A percentile compares a stretch with the other conserved stretches of the same genome.
Evolutionary conservation across 2,797 vertebrate species (phyloP).

Genomic region (Xenops minutus): DNA sequence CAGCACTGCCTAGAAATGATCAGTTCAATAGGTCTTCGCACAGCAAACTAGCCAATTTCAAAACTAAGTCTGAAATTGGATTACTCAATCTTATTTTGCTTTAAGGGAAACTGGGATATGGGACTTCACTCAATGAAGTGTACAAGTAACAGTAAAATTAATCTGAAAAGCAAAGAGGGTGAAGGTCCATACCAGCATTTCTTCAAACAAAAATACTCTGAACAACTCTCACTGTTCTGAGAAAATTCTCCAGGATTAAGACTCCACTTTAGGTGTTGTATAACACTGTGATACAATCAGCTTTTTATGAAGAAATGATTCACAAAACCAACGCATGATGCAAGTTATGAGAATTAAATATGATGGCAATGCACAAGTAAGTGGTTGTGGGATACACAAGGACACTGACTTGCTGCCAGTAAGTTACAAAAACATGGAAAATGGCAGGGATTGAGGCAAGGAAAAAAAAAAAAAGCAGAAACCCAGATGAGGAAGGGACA

Average conservation of each 20-base stretch:
- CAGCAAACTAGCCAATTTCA: background rate
- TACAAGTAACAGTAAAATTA: background rate
- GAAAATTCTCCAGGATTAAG: background rate
- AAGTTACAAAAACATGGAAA: background rate
- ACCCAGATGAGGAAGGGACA: background rate
- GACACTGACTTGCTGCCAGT: background rate
- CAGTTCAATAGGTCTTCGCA: background rate
- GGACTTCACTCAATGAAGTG: background rate
- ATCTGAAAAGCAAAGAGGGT: background rate
- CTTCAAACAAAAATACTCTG: background rate
- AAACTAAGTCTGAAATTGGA: background rate
- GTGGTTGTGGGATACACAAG: background rate
- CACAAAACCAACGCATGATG: fast-evolving
- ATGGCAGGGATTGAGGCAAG: background rate
- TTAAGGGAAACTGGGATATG: background rate
- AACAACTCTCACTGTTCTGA: background rate
- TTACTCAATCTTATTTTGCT: background rate
- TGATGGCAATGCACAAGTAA: background rate
- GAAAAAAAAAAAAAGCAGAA: background rate
- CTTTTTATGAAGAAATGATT: background rate
- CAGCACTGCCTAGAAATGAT: background rate
- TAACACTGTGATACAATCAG: background rate
- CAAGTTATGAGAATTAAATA: background rate
- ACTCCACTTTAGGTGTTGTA: background rate
- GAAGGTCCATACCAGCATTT: background rate